Conservation (phyloP, 2,888 invertebrate genomes). For the Apamea anceps region DNA sequence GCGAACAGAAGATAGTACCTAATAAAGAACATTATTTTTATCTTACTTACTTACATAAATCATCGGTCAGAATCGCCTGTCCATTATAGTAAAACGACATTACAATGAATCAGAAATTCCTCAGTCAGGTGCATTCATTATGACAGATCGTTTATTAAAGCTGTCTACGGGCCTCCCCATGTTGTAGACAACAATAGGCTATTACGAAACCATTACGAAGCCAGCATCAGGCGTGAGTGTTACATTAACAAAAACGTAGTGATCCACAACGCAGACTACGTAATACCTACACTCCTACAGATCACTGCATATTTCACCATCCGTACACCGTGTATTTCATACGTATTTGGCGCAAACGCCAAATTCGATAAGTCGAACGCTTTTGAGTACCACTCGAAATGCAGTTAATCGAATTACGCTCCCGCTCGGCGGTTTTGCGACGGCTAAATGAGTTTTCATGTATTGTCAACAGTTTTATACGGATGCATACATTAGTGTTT, state of each 20-base stretch:
- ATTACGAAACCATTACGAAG: constrained; percentile 33
- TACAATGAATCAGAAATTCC: constrained; percentile 24
- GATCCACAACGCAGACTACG: neutral
- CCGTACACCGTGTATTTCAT: constrained; percentile 67
- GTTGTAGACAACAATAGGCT: constrained; percentile 44
- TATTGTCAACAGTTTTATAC: constrained; percentile 58
- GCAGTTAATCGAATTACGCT: constrained; percentile 78
- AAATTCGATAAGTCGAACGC: constrained; percentile 78
- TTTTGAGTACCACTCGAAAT: constrained; percentile 75
- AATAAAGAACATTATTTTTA: neutral
- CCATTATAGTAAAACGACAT: constrained; percentile 2
- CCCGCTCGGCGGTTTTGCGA: constrained; percentile 69
- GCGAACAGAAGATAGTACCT: neutral
- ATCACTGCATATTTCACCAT: constrained; percentile 63
- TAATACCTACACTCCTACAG: constrained; percentile 30
- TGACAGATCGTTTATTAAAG: constrained; percentile 32
- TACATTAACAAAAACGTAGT: constrained; percentile 34
- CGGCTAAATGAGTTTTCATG: constrained; percentile 69
- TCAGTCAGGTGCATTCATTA: constrained; percentile 24
- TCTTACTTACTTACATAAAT: neutral
- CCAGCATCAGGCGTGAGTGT: constrained; percentile 29
- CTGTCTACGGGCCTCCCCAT: neutral
- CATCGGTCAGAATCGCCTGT: neutral
- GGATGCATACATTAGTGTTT: constrained; percentile 40
- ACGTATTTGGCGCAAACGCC: constrained; percentile 76